These are phyloP conservation scores for Melanargia galathea DNA, from an alignment of 2,888 invertebrate genomes.

Conservation along the genomic window DNA sequence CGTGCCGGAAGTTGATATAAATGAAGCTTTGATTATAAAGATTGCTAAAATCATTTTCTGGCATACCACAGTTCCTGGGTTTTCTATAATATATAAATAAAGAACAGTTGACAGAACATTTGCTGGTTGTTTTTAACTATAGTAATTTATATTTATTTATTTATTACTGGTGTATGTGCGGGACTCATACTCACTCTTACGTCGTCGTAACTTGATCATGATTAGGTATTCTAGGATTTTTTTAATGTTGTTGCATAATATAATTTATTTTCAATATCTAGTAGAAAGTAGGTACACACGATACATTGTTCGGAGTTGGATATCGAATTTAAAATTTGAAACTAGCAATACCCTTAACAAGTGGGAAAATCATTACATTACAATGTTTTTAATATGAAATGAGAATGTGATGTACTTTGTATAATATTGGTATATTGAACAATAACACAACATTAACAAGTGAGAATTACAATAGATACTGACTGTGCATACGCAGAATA, in stretches of 20 bases:
- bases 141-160: too few species aligned
- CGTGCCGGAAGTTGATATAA: too few species aligned
- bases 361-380: conserved; percentile 12
- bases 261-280: conserved; percentile 1
- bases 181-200: too few species aligned
- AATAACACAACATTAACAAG: neutral
- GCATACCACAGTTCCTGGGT: too few species aligned
- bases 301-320: conserved; percentile 1
- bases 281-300: neutral
- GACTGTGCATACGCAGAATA: neutral
- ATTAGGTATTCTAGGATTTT: too few species aligned
- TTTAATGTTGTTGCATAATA: neutral
- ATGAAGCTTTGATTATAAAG: too few species aligned
- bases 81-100: too few species aligned
- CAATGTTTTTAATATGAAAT: conserved; percentile 12
- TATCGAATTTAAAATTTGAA: conserved; percentile 10
- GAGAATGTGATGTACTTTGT: neutral
- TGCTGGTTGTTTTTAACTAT: too few species aligned
- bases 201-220: too few species aligned
- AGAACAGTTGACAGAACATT: too few species aligned
- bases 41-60: too few species aligned
- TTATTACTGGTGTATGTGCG: neutral
- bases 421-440: neutral
- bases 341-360: conserved; percentile 2
- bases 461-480: neutral